Conservation (phyloP, 37 sponge, comb jelly and placozoan genomes). For the Axinella damicornis region DNA sequence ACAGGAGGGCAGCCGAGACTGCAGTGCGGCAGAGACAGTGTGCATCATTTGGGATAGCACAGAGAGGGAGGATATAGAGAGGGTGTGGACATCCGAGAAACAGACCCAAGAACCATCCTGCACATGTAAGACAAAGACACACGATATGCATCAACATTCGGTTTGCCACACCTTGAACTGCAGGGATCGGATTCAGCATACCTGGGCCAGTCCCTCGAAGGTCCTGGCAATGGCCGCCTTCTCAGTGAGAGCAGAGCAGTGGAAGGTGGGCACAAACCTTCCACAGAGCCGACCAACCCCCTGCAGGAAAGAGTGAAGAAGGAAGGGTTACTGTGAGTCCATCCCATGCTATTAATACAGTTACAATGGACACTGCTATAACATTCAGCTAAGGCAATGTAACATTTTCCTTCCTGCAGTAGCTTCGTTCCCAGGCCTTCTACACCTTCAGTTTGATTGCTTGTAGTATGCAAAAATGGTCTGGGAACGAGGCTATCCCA, state of each 20-base stretch:
- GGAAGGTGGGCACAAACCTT: constrained; percentile 35
- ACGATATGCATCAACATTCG: too few relatives aligned
- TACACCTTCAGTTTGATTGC: too few relatives aligned
- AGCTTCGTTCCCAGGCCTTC: too few relatives aligned
- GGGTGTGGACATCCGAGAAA: constrained; percentile 59
- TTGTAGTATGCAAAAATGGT: too few relatives aligned
- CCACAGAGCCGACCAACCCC: constrained; percentile 75
- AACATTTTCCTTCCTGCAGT: background rate
- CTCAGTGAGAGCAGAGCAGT: constrained; percentile 56
- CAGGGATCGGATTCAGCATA: too few relatives aligned
- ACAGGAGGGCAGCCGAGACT: constrained; percentile 21
- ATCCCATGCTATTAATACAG: too few relatives aligned
- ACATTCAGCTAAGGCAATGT: background rate
- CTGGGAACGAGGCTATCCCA: too few relatives aligned
- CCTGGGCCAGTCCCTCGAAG: constrained; percentile 68
- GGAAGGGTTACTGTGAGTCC: too few relatives aligned
- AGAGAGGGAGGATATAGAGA: constrained; percentile 44
- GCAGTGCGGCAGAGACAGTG: constrained; percentile 53
- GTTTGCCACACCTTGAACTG: too few relatives aligned
- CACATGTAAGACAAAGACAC: background rate
- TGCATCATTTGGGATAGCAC: constrained; percentile 73
- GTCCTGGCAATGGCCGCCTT: constrained; percentile 28
- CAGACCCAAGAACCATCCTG: constrained; percentile 85
- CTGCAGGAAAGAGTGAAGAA: constrained; percentile 3
- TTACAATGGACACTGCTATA: background rate